Percentiles rank a stretch among this genome's conserved stretches.
Evolutionary conservation across 2,797 vertebrate species (phyloP).

Genomic region (Sebastes minor): DNA sequence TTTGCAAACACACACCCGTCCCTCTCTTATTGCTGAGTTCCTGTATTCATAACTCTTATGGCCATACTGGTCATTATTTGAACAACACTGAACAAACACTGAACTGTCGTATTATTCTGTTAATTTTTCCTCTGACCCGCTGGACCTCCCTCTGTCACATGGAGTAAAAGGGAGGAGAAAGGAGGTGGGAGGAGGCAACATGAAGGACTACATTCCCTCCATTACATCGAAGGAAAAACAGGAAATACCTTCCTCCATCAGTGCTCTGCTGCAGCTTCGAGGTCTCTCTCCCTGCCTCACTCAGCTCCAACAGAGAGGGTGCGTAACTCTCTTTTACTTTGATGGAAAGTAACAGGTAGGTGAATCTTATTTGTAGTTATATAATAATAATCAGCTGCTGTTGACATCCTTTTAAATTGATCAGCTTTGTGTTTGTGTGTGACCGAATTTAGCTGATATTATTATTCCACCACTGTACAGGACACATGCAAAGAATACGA

Average conservation of each 20-base stretch:
- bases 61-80: not conserved
- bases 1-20: not conserved
- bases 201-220: not conserved
- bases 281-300: not conserved
- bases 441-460: not conserved
- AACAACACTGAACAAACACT: not conserved
- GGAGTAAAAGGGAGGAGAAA: not conserved
- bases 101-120: not conserved
- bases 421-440: not conserved
- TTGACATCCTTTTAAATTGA: not conserved
- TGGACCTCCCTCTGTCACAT: not conserved
- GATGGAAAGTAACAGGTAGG: conserved; percentile 15
- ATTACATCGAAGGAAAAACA: not conserved
- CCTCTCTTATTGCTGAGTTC: not conserved
- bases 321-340: not conserved
- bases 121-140: not conserved
- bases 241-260: not conserved
- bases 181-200: not conserved
- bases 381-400: not conserved
- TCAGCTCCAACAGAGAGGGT: not conserved
- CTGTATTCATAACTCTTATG: not conserved
- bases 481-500: not conserved
- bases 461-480: not conserved
- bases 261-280: too few relatives aligned
- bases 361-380: not conserved